Base-by-base conservation (phyloP, 2,113 vertebrate genomes). In the Apodemus speciosus region DNA sequence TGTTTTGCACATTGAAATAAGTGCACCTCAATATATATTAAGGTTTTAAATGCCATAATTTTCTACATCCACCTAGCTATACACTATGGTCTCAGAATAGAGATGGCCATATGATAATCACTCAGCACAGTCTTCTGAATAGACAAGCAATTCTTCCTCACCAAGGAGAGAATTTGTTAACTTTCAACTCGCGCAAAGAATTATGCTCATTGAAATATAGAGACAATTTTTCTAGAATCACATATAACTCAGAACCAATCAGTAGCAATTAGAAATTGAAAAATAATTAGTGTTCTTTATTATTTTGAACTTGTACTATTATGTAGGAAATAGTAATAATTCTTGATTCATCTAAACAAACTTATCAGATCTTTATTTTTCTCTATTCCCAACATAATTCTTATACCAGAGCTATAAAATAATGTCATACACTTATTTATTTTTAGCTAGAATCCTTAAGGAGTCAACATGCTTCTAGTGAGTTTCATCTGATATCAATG, bases 361-460 rank as follows among this genome's bases (percentile, higher is more conserved):
- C 27, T 87, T 75, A 85, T 79, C 7, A 89, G 90, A 93, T 62
- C 60, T 88, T 69, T 62, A 96, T 96, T 92, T 83, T 92, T 27
- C 40, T 94, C 35, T 85, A 58, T 51, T 21, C 60, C 40, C 72
- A 92, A 88, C 69, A n/a, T 20, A 81, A 43, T 85, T 53, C 38
- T 72, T 85, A 68, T 51, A 58, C 5, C 40, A 88, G 11, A 76
- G 35, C 30, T 83, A 35, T 90, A 73, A 90, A 95, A 66, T 9
- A 90, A 51, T 46, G 35, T 2, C 53, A 94, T 40, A 27, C 6
- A 60, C 51, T 85, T 85, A 76, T 18, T 92, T 79, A 73, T 30
- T 95, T 90, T 93, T 93, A 94, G 56, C 66, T 58, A 86, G 56
- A 81, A 68, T 14, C 38, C 89, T 83, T 8, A 35, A 46, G 90